Evolutionary conservation across 2,888 invertebrate genomes (phyloP), one percentile per base, ranked within the genome.

Genomic region (Eulithis testata): DNA sequence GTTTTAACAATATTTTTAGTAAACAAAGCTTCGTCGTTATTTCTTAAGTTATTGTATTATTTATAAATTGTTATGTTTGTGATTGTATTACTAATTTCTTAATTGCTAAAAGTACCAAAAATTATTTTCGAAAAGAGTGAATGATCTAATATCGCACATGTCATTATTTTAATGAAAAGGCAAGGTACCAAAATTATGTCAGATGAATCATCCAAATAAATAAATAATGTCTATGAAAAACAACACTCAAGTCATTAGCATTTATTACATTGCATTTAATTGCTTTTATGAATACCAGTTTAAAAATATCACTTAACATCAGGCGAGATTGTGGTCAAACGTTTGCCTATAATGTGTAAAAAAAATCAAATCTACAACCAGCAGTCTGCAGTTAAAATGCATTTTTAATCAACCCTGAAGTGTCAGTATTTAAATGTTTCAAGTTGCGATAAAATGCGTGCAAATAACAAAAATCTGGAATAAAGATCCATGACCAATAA

Each of bases 41-140:
- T 36, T 3, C 63, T 50, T 69, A 69, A 27, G 66, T 72, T 72
- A 68, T 63, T 51, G 59, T 66, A 68, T 68, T 66, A 68, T 69
- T 71, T 65, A 63, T 40, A 62, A 63, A 62, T 66, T 60, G 67
- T 69, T 66, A 63, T 62, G 51, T 61, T 57, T 57, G 64, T 69
- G 70, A 73, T 70, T 69, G 65, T 68, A 66, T 68, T 64, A 66
- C 68, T 71, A 71, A 65, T 49, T 69, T 64, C 73, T 72, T 73
- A 73, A 59, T 50, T 69, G 66, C 73, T 73, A 73, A 51, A 67
- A 69, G 68, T 73, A 73, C 69, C 68, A 63, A 70, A 67, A 70
- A 61, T 65, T 67, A 69, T 66, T 67, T 69, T 68, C 50, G 43
- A 65, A 51, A 65, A 27, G 61, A 68, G 49, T 53, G 59, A 55